Base-by-base conservation (phyloP, 2,797 vertebrate genomes). In the Capromys pilorides region DNA sequence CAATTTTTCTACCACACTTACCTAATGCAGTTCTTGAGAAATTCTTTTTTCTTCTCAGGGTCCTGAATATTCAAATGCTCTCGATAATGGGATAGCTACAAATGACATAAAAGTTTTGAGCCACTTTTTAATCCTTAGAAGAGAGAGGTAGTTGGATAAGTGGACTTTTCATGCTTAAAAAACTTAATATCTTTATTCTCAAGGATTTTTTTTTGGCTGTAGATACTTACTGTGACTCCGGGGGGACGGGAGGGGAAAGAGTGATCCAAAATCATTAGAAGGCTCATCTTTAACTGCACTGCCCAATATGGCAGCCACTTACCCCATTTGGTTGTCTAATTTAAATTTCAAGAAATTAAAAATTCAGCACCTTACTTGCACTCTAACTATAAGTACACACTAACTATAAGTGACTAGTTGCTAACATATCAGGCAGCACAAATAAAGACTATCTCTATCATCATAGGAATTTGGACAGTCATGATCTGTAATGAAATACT, bases 21-120 rank as follows among this genome's bases (percentile, higher is more conserved):
- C 99, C 99, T 98, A 93, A 99, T 97, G 97, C 99, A 99, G 97
- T 96, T 98, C 98, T 99, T 99, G 92, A 99, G 98, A 97, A 99
- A 99, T 96, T 99, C 99, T 96, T 98, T 99, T 94, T 98, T 98
- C 98, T 98, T 98, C 87, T 99, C 99, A 61, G 99, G 99, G 95
- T 99, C 99, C 61, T 98, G 97, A 93, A 99, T 99, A 94, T 93
- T 99, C 96, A 99, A 98, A 97, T 99, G 99, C 71, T 99, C 99
- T 97, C 98, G 99, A 96, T 99, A 99, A 97, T 99, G 99, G 45
- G 99, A 98, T 85, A 99, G 97, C 99, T 99, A 92, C 79, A 92
- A 88, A 57, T 81, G 64, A 59, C 3, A 96, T 0, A 86, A 75
- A 83, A 69, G 28, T 21, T 93, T 57, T 95, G 90, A 94, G 61